These are phyloP conservation scores for Brachypodius melanocephalos DNA, from an alignment of 2,113 vertebrate species.

Conservation along the genomic window DNA sequence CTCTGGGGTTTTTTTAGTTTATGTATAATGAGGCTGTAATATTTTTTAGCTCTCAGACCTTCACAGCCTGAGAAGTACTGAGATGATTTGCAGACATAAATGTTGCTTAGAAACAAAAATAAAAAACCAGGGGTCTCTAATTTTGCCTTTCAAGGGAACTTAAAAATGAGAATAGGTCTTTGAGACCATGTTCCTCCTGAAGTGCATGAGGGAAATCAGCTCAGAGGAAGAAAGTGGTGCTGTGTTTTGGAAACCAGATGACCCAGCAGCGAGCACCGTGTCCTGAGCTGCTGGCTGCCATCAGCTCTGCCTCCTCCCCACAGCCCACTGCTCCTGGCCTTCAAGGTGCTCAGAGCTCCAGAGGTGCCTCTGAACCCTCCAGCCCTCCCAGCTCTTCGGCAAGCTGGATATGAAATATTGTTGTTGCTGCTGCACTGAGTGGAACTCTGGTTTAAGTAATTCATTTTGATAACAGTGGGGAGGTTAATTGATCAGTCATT, in stretches of 20 bases:
- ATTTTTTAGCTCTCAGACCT: background rate
- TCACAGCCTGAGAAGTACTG: background rate
- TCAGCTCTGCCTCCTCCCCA: background rate
- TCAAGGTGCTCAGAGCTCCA: background rate
- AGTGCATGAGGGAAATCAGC: background rate
- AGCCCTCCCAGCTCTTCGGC: background rate
- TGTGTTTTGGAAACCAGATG: background rate
- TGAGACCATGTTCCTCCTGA: background rate
- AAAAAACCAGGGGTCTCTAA: background rate
- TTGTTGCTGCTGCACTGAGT: background rate
- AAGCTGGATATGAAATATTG: background rate
- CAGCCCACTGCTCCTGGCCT: background rate
- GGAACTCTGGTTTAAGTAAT: background rate
- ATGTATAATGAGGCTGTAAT: background rate
- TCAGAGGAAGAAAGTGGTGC: background rate
- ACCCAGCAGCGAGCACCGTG: fast-evolving
- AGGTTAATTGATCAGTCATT: slow-evolving; percentile 9
- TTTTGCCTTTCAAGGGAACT: background rate
- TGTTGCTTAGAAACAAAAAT: background rate
- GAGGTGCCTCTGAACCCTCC: background rate
- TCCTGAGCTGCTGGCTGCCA: background rate
- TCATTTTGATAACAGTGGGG: background rate
- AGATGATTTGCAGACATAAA: background rate
- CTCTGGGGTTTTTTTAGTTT: fast-evolving
- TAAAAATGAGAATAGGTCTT: background rate